Conservation (phyloP, 2,113 vertebrate species). For the Eolophus roseicapilla region DNA sequence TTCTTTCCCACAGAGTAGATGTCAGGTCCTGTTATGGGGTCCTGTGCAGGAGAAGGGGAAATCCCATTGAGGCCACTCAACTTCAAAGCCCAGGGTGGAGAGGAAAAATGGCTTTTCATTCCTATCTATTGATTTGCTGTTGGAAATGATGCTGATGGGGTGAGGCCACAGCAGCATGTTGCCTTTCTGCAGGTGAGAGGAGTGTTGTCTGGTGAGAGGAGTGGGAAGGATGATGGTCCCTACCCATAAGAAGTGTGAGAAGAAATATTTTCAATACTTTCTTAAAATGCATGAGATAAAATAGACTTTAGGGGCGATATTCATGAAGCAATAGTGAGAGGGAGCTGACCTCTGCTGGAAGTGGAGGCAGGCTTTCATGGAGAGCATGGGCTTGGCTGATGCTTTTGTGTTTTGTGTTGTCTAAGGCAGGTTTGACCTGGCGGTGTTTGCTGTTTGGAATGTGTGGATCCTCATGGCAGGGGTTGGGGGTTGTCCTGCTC, state of each 20-base stretch:
- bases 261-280: background rate
- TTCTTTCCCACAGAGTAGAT: background rate
- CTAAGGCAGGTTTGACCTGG: background rate
- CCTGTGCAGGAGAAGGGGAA: background rate
- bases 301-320: background rate
- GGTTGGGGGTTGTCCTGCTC: background rate
- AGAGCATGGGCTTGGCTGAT: fast-evolving
- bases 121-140: background rate
- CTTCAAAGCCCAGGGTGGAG: background rate
- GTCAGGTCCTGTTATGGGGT: background rate
- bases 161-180: background rate
- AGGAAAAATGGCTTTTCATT: background rate
- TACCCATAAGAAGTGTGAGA: background rate
- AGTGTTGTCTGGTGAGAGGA: background rate
- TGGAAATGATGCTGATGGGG: fast-evolving
- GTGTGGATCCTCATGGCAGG: fast-evolving
- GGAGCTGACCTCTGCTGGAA: background rate
- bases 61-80: background rate
- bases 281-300: background rate
- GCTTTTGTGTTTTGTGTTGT: background rate
- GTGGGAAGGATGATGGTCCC: fast-evolving
- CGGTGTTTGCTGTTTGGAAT: fast-evolving
- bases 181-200: background rate
- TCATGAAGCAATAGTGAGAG: background rate
- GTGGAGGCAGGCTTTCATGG: background rate